Evolutionary conservation across 2,797 vertebrate genomes (phyloP), one percentile per base, ranked within the genome.

Genomic region (Platyrinchus mystaceus): DNA sequence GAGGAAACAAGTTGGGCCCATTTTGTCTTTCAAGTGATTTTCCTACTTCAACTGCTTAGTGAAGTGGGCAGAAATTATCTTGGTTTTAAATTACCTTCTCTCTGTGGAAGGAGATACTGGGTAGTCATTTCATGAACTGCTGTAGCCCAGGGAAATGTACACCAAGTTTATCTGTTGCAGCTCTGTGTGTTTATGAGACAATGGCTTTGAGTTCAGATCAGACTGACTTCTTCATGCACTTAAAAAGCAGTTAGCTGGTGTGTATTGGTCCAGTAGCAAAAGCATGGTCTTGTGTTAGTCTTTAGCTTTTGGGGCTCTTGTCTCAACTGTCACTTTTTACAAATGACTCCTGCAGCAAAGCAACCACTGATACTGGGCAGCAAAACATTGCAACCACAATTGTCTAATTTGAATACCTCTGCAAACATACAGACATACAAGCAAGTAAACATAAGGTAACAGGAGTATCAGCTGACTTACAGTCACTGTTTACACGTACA

Each of bases 341-440:
- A 78, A 88, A 91, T 68, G 50, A 30, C 34, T 76, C 32, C 36
- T 63, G 16, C 21, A 68, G 50, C 66, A 73, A 84, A 94, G 36
- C 37, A 85, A 64, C 28, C 30, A 47, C 55, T 47, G 74, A 60
- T 64, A 86, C 60, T 26, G 50, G 74, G 59, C 76, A 91, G 74
- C 50, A 88, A 88, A 94, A 86, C 32, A 69, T 26, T 55, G 30
- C 47, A 87, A 87, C 58, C 79, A 59, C n/a, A 71, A 13, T 37
- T 79, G 17, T 60, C 74, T 84, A 62, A 90, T 91, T 71, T 88
- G 43, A 90, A 71, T 88, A 69, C 55, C 74, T 96, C 52, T 88
- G 63, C 39, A 95, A 91, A 75, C 36, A 66, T 15, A 50, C 34
- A 84, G 59, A 55, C 22, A 17, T 15, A 26, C 28, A 67, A 83